Evolutionary conservation across 2,113 vertebrate species (phyloP).

Genomic region (Morone chrysops): DNA sequence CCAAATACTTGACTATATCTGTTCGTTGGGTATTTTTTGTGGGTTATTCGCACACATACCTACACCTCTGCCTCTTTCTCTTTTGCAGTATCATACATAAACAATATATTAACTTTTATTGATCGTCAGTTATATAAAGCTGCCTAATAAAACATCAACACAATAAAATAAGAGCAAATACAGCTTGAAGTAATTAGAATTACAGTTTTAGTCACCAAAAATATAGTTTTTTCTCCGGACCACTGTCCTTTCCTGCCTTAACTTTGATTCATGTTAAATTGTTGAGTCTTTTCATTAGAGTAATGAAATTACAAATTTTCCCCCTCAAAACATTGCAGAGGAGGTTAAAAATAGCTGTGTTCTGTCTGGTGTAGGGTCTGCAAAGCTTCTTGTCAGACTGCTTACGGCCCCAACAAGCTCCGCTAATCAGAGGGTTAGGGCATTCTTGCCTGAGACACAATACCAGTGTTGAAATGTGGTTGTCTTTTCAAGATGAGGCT

Average conservation of each 20-base stretch:
- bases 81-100: too few species aligned
- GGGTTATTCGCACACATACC: too few species aligned
- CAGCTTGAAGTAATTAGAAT: background rate
- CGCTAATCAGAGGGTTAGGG: constrained; percentile 1
- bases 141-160: too few species aligned
- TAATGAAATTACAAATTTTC: background rate
- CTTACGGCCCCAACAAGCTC: background rate
- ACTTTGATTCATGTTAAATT: background rate
- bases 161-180: background rate
- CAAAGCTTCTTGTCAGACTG: background rate
- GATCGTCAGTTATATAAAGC: too few species aligned
- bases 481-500: too few species aligned
- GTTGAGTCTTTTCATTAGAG: background rate
- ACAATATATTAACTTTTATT: too few species aligned
- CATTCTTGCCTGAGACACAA: background rate
- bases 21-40: too few species aligned
- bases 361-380: background rate
- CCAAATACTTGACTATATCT: too few species aligned
- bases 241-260: too few species aligned
- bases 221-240: background rate
- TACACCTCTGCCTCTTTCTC: too few species aligned
- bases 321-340: background rate
- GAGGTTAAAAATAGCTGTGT: background rate
- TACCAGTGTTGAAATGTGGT: too few species aligned
- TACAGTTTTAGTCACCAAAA: background rate